Base-by-base conservation (phyloP, 2,888 invertebrate genomes). In the Augiades crinisus region DNA sequence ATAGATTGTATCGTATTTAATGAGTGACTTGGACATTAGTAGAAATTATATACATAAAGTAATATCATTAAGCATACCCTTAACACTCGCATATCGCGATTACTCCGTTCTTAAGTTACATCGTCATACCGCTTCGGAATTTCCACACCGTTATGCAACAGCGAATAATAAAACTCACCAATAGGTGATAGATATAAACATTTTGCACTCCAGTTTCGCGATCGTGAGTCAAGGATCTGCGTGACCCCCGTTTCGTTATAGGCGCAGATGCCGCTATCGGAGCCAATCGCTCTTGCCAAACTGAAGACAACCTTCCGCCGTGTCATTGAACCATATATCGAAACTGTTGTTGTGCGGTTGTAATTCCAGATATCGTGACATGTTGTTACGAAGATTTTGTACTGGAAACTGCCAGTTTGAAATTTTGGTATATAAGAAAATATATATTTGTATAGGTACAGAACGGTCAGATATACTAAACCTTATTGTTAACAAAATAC, bases 201-300 rank as follows among this genome's bases (percentile, higher is more conserved):
- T 49, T 34, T 49, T 21, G 57, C 63, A 72, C 67, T 70, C 70
- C 61, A 72, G 62, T 68, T 67, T 66, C 62, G 60, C 59, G 58
- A 62, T 61, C 63, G 60, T 61, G 52, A 57, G 54, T 61, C 77
- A 78, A 78, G 76, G 80, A 12, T 71, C 72, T 68, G 59, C 59
- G 64, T 67, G 72, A 72, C 75, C 68, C 67, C 69, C 60, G 68
- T 75, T 77, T 78, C 70, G 72, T 69, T 70, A 71, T 68, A 68
- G 33, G 22, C 14, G 5, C 34, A 21, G 21, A 19, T 12, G n/a
- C n/a, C 38, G 27, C n/a, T 24, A 27, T 22, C 24, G 10, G 12
- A 21, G 13, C 21, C 19, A 47, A 30, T 38, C 27, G 37, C 19
- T 31, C 5, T 47, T 47, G 33, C 47, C 31, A 47, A 41, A 47